These are phyloP conservation scores for Protosalanx chinensis DNA, from an alignment of 2,797 vertebrate genomes.

Conservation along the genomic window DNA sequence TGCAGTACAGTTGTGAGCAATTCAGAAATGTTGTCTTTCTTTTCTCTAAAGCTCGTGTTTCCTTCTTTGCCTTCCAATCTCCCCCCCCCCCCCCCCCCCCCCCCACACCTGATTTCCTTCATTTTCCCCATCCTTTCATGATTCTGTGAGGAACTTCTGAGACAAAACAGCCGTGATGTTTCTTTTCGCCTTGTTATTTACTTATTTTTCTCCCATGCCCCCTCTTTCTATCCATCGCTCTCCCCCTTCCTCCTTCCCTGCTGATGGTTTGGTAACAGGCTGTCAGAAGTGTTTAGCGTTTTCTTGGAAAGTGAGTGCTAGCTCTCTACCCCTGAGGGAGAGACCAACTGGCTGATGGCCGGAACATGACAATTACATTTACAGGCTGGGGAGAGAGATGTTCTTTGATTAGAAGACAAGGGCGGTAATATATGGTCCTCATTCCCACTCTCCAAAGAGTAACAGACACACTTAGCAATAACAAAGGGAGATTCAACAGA, in stretches of 20 bases:
- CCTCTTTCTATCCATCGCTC: slow-evolving; percentile 14
- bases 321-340: too few species aligned
- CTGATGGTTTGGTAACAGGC: slow-evolving; percentile 45
- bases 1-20: too few species aligned
- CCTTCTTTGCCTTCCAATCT: not conserved
- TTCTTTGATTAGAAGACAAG: slow-evolving; percentile 44
- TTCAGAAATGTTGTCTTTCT: not conserved
- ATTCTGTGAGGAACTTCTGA: not conserved
- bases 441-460: slow-evolving; percentile 36
- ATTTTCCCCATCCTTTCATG: not conserved
- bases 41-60: not conserved
- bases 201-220: not conserved
- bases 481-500: not conserved
- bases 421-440: slow-evolving; percentile 49
- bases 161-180: not conserved
- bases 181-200: not conserved
- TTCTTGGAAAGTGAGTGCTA: slow-evolving; percentile 1
- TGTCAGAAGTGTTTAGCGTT: not conserved
- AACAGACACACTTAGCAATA: slow-evolving; percentile 9
- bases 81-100: too few species aligned
- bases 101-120: not conserved
- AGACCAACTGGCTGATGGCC: not conserved
- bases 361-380: not conserved
- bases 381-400: not conserved
- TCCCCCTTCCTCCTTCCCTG: not conserved